Evolutionary conservation across 2,888 invertebrate species (phyloP).

Genomic region (Harmothoe impar): DNA sequence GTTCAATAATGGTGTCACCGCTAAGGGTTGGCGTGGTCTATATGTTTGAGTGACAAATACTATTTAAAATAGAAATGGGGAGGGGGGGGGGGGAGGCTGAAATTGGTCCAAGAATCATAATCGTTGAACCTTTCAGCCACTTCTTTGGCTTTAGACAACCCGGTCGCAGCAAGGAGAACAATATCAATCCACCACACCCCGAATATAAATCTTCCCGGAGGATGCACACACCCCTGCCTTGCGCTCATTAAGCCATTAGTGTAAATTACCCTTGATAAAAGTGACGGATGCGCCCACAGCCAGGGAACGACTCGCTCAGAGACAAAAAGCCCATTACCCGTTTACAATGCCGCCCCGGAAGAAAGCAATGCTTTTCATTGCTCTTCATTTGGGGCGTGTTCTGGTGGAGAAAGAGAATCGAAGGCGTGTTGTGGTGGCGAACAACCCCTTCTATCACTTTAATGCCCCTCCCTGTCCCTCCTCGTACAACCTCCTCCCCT

Average conservation of each 20-base stretch:
- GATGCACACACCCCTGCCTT: not conserved
- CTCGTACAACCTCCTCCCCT: too few species aligned
- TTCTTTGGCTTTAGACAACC: not conserved
- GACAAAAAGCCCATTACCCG: slow-evolving; percentile 26
- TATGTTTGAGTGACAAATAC: too few species aligned
- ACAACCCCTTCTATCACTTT: not conserved
- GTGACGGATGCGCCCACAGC: slow-evolving; percentile 19
- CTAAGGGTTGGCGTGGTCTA: too few species aligned
- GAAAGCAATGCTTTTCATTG: slow-evolving; percentile 43
- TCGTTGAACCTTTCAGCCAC: not conserved
- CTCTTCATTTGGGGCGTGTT: not conserved
- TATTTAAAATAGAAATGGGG: too few species aligned
- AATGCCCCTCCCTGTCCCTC: not conserved
- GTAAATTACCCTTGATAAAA: slow-evolving; percentile 9
- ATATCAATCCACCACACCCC: not conserved
- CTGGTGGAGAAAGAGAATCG: not conserved
- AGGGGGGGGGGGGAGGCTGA: too few species aligned
- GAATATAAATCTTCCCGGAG: not conserved
- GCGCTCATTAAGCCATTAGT: slow-evolving; percentile 13
- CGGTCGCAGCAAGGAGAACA: not conserved
- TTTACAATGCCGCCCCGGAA: slow-evolving; percentile 19
- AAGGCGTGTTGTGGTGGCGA: not conserved
- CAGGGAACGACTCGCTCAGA: not conserved
- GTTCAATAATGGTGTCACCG: too few species aligned
- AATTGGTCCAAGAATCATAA: too few species aligned